Conservation (phyloP, 2,797 vertebrate genomes). For the Zenarchopterus dispar region DNA sequence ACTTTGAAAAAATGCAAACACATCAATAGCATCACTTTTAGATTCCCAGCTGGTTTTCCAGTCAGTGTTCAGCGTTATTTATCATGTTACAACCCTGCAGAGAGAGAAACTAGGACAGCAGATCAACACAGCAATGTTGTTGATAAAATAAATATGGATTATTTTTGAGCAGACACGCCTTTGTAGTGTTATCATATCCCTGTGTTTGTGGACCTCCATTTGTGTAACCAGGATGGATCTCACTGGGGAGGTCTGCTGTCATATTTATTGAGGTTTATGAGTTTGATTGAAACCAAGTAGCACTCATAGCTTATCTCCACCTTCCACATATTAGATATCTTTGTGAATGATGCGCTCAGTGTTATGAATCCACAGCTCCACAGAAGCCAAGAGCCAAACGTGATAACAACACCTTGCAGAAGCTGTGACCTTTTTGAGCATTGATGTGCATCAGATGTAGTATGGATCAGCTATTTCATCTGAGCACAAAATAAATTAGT, state of each 20-base stretch:
- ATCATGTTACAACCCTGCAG: conserved; percentile 63
- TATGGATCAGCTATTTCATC: conserved; percentile 25
- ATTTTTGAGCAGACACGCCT: conserved; percentile 43
- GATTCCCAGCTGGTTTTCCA: conserved; percentile 62
- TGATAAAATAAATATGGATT: conserved; percentile 55
- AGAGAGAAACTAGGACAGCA: conserved; percentile 58
- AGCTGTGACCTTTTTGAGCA: conserved; percentile 44
- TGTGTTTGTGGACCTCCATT: conserved; percentile 45
- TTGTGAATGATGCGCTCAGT: conserved; percentile 55
- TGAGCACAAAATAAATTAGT: conserved; percentile 28
- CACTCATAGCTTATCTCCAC: conserved; percentile 67
- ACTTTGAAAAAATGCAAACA: conserved; percentile 71
- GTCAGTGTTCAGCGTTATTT: conserved; percentile 49
- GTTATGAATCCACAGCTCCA: conserved; percentile 50
- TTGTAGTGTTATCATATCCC: conserved; percentile 52
- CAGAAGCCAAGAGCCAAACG: conserved; percentile 43
- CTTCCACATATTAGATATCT: conserved; percentile 59
- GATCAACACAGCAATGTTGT: conserved; percentile 34
- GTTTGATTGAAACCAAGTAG: conserved; percentile 62
- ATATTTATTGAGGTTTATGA: conserved; percentile 61
- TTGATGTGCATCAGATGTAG: conserved; percentile 37
- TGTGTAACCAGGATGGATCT: conserved; percentile 70
- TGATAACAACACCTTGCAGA: conserved; percentile 46
- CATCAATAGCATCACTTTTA: conserved; percentile 76
- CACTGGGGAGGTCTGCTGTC: conserved; percentile 54